phyloP scores from a whole-genome alignment of 2,113 vertebrate species.

The Sminthopsis crassicaudata region DNA sequence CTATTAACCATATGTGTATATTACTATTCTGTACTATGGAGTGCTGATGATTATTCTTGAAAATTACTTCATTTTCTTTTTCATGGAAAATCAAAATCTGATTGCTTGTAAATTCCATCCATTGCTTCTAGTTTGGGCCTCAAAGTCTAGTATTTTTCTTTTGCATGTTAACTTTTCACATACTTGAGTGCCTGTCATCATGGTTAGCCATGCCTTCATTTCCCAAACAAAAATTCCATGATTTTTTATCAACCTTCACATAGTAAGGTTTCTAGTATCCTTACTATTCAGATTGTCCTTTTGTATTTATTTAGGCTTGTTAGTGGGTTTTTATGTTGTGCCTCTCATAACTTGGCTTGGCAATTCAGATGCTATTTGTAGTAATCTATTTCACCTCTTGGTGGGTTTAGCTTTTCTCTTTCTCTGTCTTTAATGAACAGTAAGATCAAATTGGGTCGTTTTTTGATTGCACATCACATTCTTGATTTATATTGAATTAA shows the following conservation, averaged over 20 bases:
- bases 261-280: background rate
- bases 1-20: background rate
- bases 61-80: background rate
- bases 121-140: background rate
- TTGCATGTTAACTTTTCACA: background rate
- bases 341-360: background rate
- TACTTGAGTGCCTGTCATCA: background rate
- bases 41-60: background rate
- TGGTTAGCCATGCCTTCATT: background rate
- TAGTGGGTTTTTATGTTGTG: background rate
- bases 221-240: background rate
- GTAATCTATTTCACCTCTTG: background rate
- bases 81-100: background rate
- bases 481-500: background rate
- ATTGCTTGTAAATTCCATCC: background rate
- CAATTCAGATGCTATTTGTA: background rate
- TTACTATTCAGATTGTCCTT: background rate
- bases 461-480: background rate
- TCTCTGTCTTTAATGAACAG: background rate
- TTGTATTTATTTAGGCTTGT: background rate
- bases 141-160: background rate
- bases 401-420: background rate
- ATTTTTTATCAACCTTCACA: background rate
- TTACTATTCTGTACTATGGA: background rate
- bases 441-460: background rate